A percentile compares a stretch with the other conserved stretches of the same genome.
These are phyloP conservation scores for Strigops habroptila DNA, from an alignment of 2,113 vertebrate genomes.

Conservation along the genomic window DNA sequence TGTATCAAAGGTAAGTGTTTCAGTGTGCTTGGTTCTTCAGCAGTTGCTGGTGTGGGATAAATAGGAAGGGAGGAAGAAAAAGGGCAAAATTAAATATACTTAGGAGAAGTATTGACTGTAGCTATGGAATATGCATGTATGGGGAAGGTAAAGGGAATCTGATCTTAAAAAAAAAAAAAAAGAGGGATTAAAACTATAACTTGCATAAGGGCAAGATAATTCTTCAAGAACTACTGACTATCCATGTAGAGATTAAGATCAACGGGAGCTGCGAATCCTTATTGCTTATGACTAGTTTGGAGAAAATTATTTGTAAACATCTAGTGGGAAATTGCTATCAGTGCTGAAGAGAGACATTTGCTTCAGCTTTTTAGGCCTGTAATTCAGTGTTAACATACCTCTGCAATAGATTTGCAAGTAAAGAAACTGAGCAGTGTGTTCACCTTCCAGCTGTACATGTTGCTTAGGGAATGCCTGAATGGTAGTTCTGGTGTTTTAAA, in stretches of 20 bases:
- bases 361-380: not conserved
- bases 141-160: not conserved
- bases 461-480: not conserved
- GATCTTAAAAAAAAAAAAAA: not conserved
- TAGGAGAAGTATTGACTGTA: not conserved
- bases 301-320: not conserved
- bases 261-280: not conserved
- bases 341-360: not conserved
- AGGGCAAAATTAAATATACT: not conserved
- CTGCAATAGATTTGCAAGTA: not conserved
- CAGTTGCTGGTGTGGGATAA: not conserved
- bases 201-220: not conserved
- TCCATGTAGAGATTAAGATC: not conserved
- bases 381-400: not conserved
- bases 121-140: not conserved
- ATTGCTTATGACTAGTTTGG: not conserved
- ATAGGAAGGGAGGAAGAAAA: not conserved
- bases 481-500: not conserved
- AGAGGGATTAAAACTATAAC: not conserved
- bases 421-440: fast-evolving
- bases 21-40: not conserved
- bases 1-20: not conserved
- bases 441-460: not conserved
- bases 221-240: not conserved
- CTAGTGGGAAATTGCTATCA: not conserved